Percentiles rank a stretch among this genome's conserved stretches.
Evolutionary conservation across 2,888 invertebrate genomes (phyloP).

Genomic region (Lagria hirta): DNA sequence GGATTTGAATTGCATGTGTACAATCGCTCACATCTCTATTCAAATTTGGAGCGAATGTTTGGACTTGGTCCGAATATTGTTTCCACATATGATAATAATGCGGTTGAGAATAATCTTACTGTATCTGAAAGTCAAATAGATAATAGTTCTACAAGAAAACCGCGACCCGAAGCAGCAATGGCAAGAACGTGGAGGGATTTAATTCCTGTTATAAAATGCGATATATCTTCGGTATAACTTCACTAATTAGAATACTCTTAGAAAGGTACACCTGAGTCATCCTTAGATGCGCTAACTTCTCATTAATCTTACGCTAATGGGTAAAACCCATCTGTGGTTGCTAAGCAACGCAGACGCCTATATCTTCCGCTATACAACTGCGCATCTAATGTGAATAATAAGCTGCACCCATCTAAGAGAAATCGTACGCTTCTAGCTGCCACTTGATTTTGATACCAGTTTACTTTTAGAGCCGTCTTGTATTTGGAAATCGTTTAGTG

Average conservation of each 20-base stretch:
- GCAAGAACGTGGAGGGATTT: conserved; percentile 93
- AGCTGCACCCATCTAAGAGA: no score
- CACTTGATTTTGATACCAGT: conserved; percentile 5
- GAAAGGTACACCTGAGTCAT: no score
- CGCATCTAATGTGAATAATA: no score
- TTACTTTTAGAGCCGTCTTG: conserved; percentile 73
- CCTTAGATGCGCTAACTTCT: no score
- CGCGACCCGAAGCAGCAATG: conserved; percentile 78
- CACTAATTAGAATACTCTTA: no score
- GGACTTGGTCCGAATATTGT: conserved; percentile 80
- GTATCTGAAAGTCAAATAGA: conserved; percentile 30
- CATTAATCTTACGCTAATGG: no score
- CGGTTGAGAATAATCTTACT: conserved; percentile 38
- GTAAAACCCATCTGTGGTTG: no score
- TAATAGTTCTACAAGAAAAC: conserved; percentile 47
- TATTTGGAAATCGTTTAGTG: conserved; percentile 92
- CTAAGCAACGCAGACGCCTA: no score
- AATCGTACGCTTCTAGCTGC: no score
- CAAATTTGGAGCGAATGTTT: conserved; percentile 83
- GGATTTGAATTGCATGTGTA: conserved; percentile 95
- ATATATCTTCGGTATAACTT: conserved; percentile 83
- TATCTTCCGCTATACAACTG: no score
- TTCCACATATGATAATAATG: conserved; percentile 54
- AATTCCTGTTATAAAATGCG: conserved; percentile 94
- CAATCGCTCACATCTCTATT: conserved; percentile 87